These are phyloP conservation scores for Allygus modestus DNA, from an alignment of 2,888 invertebrate genomes.

Conservation along the genomic window DNA sequence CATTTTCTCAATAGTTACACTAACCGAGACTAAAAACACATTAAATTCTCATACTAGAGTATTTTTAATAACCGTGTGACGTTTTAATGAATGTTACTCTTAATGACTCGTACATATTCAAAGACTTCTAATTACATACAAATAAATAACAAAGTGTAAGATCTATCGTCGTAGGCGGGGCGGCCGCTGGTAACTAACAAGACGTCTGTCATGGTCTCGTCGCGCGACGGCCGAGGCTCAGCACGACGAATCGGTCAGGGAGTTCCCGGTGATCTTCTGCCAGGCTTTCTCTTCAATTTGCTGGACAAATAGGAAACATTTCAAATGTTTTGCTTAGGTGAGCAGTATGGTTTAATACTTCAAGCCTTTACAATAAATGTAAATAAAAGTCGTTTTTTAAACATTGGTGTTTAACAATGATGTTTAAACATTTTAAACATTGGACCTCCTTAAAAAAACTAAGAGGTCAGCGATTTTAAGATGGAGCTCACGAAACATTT, in stretches of 20 bases:
- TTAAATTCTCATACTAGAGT: too few species aligned
- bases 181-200: conserved; percentile 37
- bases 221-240: conserved; percentile 30
- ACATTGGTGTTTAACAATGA: too few species aligned
- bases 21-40: too few species aligned
- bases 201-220: conserved; percentile 19
- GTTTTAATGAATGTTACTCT: neutral
- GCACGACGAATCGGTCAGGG: conserved; percentile 66
- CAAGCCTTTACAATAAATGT: too few species aligned
- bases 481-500: too few species aligned
- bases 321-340: too few species aligned
- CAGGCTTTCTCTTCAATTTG: conserved; percentile 69
- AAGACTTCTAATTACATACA: conserved; percentile 30
- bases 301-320: conserved; percentile 65
- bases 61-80: neutral
- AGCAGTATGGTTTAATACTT: too few species aligned
- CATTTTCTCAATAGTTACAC: too few species aligned
- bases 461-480: too few species aligned
- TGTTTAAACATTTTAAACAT: too few species aligned
- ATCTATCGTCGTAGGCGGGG: conserved; percentile 23
- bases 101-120: conserved; percentile 30
- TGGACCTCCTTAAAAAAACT: too few species aligned
- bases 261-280: conserved; percentile 67
- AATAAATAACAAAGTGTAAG: conserved; percentile 40
- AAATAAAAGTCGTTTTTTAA: too few species aligned